phyloP scores from a whole-genome alignment of 2,888 invertebrate species.

The Ptychoptera contaminata region DNA sequence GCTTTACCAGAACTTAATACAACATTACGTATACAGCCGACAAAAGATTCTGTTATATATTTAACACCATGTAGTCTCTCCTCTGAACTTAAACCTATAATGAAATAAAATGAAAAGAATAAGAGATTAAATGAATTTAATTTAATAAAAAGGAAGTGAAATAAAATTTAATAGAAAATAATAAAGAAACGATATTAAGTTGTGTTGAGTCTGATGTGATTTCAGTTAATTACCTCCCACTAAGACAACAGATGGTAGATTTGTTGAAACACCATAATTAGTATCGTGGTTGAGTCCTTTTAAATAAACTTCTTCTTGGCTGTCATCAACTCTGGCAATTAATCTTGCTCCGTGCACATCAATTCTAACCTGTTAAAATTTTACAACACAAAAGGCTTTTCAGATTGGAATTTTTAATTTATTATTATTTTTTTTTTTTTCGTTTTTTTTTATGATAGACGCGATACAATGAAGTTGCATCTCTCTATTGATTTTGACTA shows the following conservation, averaged over 20 bases:
- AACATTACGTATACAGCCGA: conserved; percentile 80
- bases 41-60: conserved; percentile 84
- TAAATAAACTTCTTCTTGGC: conserved; percentile 64
- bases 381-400: background rate
- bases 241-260: conserved; percentile 72
- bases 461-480: background rate
- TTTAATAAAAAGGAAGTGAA: background rate
- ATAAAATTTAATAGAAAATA: background rate
- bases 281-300: conserved; percentile 70
- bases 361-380: conserved; percentile 43
- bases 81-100: conserved; percentile 66
- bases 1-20: conserved; percentile 74
- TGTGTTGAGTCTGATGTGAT: background rate
- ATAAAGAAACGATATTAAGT: background rate
- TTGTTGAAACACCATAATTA: conserved; percentile 74
- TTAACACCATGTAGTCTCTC: conserved; percentile 79
- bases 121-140: conserved; percentile 3
- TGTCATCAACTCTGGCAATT: conserved; percentile 72
- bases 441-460: background rate
- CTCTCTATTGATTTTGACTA: too few species aligned
- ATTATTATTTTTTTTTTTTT: background rate
- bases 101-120: conserved; percentile 1
- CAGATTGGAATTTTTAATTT: too few species aligned
- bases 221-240: conserved; percentile 54
- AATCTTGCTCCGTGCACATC: conserved; percentile 74